phyloP scores from a whole-genome alignment of 2,797 vertebrate species.

The Antennarius maculatus region DNA sequence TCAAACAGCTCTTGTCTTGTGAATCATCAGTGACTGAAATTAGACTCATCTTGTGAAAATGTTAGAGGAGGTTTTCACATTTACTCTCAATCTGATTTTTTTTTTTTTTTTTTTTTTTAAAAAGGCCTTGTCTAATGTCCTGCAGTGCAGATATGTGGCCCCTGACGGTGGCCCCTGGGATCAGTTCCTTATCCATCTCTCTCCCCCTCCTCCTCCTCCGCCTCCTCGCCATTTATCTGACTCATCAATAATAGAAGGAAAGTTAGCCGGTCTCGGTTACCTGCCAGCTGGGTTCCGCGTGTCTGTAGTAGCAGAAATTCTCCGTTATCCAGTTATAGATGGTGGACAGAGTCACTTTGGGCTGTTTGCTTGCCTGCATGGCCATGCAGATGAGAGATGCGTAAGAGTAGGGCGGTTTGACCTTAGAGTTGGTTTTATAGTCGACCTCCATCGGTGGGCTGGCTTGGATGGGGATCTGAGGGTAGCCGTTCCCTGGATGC shows the following conservation, averaged over 20 bases:
- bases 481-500: conserved; percentile 40
- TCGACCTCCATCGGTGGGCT: conserved; percentile 79
- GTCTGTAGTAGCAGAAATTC: conserved; percentile 90
- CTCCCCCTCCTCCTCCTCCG: conserved; percentile 38
- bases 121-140: conserved; percentile 7
- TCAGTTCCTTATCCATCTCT: conserved; percentile 51
- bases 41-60: conserved; percentile 9
- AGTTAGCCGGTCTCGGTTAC: conserved; percentile 71
- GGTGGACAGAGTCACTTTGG: conserved; percentile 87
- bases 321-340: conserved; percentile 91
- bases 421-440: conserved; percentile 84
- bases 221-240: conserved; percentile 56
- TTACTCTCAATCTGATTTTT: neutral
- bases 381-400: conserved; percentile 91
- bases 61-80: conserved; percentile 9
- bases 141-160: conserved; percentile 12
- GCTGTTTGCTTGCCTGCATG: conserved; percentile 87
- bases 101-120: too few relatives aligned
- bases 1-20: conserved; percentile 41
- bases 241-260: conserved; percentile 75
- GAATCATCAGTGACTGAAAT: conserved; percentile 27
- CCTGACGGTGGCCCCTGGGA: conserved; percentile 56
- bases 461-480: conserved; percentile 64
- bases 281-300: conserved; percentile 91
- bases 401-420: conserved; percentile 89